phyloP scores from a whole-genome alignment of 2,113 vertebrate genomes.

The Proterorhinus semilunaris region DNA sequence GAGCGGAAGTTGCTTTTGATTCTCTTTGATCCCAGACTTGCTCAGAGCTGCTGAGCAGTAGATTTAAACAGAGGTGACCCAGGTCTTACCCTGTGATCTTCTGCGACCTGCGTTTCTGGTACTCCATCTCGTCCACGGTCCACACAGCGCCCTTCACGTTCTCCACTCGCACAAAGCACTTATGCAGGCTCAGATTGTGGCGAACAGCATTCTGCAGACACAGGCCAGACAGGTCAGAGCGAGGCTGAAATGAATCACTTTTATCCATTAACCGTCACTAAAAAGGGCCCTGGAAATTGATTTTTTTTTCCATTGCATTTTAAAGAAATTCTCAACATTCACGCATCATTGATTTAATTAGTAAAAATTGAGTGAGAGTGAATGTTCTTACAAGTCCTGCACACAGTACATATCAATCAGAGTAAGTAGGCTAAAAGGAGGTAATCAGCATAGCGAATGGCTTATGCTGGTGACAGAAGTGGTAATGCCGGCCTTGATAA shows the following conservation, averaged over 20 bases:
- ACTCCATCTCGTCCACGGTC: constrained; percentile 99
- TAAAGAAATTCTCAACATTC: constrained; percentile 71
- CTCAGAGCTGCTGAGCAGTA: constrained; percentile 5
- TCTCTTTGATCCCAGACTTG: constrained; percentile 5
- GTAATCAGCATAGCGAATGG: constrained; percentile 78
- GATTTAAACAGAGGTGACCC: constrained; percentile 7
- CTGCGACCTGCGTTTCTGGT: constrained; percentile 99
- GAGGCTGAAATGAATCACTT: constrained; percentile 37
- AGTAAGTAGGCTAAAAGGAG: constrained; percentile 76
- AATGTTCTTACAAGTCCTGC: constrained; percentile 73
- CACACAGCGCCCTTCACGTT: constrained; percentile 99
- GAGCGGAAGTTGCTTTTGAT: constrained; percentile 2
- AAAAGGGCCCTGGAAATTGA: constrained; percentile 43
- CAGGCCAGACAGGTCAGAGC: constrained; percentile 36
- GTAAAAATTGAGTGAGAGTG: constrained; percentile 69
- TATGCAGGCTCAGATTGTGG: constrained; percentile 99
- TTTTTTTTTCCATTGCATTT: constrained; percentile 51
- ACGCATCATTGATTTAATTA: constrained; percentile 78
- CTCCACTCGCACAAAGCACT: constrained; percentile 99
- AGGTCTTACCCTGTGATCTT: constrained; percentile 96
- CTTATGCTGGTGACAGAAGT: constrained; percentile 78
- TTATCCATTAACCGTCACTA: constrained; percentile 47
- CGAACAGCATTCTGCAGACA: constrained; percentile 94
- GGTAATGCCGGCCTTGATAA: constrained; percentile 94
- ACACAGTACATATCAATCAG: constrained; percentile 78